Evolutionary conservation across 37 sponge, comb jelly and placozoan genomes (phyloP), one percentile per base, ranked within the genome.

Genomic region (Beroe forskalii): DNA sequence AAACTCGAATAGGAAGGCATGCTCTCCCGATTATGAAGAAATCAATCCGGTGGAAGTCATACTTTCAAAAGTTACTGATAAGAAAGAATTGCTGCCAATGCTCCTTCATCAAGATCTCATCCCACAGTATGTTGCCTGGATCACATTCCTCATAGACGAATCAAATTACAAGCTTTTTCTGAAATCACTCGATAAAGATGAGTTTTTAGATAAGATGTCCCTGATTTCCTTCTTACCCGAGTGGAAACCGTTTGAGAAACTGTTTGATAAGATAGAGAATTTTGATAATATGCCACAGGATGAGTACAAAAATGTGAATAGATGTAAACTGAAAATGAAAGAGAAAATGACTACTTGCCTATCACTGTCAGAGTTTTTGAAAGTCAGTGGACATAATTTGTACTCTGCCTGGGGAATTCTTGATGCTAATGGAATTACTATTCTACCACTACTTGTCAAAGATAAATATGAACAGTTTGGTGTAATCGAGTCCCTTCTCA

Each of bases 51-150:
- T 63, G 66, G 25, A 20, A 63, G 20, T 4, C n/a, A 19, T 63
- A 4, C 9, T 63, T 63, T 63, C 66, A 3, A 3, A 20, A n/a
- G 66, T 63, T 3, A 23, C 66, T 24, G 66, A 6, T 20, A 63
- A 63, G n/a, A 63, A 19, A 19, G 66, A 63, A 19, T 19, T 63
- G 14, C 9, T 63, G 20, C 2, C 25, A 24, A 6, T 63, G 23
- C 25, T 63, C 28, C 14, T 63, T 4, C 66, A 63, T 63, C 66
- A 63, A 63, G 66, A 63, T 63, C 66, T 63, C 25, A 63, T 63
- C 14, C 66, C 66, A 23, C 4, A 30, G 4, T 63, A n/a, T 63
- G 2, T 63, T 6, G 28, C 66, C 23, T 63, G 66, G 66, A 19
- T 63, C n/a, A 8, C 20, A 30, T 28, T 63, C 23, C 25, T 63